Evolutionary conservation across 2,113 vertebrate species (phyloP).

Genomic region (Cranoglanis bouderius): DNA sequence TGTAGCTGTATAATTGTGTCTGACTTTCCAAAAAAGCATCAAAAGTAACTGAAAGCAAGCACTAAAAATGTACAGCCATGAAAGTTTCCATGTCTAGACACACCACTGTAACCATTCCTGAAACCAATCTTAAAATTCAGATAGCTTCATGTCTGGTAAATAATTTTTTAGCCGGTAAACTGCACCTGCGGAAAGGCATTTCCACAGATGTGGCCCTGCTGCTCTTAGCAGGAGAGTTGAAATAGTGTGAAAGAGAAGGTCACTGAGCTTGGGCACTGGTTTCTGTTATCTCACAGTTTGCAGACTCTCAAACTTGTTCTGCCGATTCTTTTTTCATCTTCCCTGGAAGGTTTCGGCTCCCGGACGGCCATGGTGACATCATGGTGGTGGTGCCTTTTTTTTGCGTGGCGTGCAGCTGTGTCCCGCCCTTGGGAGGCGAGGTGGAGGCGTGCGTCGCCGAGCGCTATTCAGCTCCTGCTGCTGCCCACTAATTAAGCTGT

Average conservation of each 20-base stretch:
- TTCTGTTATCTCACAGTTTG: constrained; percentile 21
- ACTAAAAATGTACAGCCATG: not conserved
- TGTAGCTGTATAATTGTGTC: not conserved
- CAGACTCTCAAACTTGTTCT: not conserved
- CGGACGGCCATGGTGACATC: constrained; percentile 41
- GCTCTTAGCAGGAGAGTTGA: constrained; percentile 1
- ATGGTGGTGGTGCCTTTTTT: constrained; percentile 30
- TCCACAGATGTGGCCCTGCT: not conserved
- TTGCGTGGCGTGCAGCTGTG: constrained; percentile 74
- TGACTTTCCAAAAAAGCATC: not conserved
- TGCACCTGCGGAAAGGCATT: not conserved
- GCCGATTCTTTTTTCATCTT: not conserved
- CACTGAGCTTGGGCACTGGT: constrained; percentile 15
- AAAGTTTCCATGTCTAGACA: not conserved
- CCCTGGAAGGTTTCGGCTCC: constrained; percentile 2
- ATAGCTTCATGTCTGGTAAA: not conserved
- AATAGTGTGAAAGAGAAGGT: constrained; percentile 2
- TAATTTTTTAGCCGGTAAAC: not conserved
- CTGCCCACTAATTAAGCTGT: constrained; percentile 84
- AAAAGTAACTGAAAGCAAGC: not conserved
- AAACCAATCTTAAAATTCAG: not conserved
- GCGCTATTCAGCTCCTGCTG: constrained; percentile 77
- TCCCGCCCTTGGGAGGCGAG: constrained; percentile 68
- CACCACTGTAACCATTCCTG: not conserved
- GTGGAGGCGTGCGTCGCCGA: constrained; percentile 75